These are phyloP conservation scores for Oreortyx pictus DNA, from an alignment of 2,797 vertebrate species.

Conservation along the genomic window DNA sequence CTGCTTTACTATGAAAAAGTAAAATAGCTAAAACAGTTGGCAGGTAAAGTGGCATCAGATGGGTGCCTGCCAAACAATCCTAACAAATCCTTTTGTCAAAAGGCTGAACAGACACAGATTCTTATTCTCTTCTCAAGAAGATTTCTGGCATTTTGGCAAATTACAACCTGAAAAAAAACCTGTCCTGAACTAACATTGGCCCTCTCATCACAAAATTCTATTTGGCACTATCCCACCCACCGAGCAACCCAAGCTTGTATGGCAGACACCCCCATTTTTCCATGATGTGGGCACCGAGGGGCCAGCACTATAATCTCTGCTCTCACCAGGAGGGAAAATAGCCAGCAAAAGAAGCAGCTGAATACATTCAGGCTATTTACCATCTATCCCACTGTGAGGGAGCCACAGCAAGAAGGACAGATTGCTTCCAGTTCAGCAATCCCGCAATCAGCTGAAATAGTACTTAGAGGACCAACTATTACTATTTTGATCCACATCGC, in stretches of 20 bases:
- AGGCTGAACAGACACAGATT: neutral
- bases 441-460: neutral
- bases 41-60: neutral
- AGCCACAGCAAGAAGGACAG: neutral
- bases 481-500: neutral
- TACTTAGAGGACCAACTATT: neutral
- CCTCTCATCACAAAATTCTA: neutral
- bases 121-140: neutral
- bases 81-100: neutral
- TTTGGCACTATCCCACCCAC: neutral
- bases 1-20: neutral
- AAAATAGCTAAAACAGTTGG: neutral
- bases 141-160: neutral
- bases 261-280: neutral
- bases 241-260: neutral
- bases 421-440: neutral
- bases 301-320: neutral
- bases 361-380: neutral
- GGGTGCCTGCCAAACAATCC: neutral
- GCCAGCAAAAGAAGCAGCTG: neutral
- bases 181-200: fast-evolving
- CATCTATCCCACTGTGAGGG: neutral
- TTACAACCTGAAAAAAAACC: neutral
- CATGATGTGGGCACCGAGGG: fast-evolving
- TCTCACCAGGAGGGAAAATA: neutral